Percentiles rank a stretch among this genome's conserved stretches.
phyloP scores from a whole-genome alignment of 2,888 invertebrate genomes.

The Netelia virgata region DNA sequence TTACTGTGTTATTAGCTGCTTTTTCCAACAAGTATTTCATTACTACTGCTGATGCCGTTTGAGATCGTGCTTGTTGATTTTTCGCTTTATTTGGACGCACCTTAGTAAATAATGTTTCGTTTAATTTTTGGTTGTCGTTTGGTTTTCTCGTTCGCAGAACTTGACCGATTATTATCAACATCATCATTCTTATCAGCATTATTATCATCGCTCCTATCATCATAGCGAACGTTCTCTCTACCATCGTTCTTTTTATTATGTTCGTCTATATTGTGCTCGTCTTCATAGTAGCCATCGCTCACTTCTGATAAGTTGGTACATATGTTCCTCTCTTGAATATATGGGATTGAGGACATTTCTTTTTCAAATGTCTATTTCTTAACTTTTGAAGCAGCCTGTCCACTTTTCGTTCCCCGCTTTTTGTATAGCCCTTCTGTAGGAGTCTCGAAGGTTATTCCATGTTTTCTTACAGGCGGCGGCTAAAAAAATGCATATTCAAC shows the following conservation, averaged over 20 bases:
- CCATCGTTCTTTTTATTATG: constrained; percentile 34
- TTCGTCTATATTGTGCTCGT: constrained; percentile 17
- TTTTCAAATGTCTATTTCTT: constrained; percentile 67
- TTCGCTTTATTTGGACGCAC: constrained; percentile 1
- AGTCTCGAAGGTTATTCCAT: constrained; percentile 49
- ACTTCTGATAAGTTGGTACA: constrained; percentile 31
- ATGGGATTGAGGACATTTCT: constrained; percentile 56
- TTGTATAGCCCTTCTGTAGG: constrained; percentile 40
- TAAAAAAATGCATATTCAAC: too few species aligned
- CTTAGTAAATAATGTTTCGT: background rate
- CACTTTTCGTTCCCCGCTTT: constrained; percentile 55
- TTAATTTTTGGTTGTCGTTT: constrained; percentile 25
- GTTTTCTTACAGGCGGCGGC: constrained; percentile 45
- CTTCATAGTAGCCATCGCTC: constrained; percentile 51
- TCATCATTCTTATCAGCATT: constrained; percentile 9
- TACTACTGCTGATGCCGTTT: constrained; percentile 33
- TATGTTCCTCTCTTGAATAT: constrained; percentile 56
- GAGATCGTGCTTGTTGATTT: background rate
- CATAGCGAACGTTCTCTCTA: background rate
- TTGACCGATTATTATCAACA: constrained; percentile 10
- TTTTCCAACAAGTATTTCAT: constrained; percentile 37
- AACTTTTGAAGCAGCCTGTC: constrained; percentile 52
- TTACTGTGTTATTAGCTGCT: background rate
- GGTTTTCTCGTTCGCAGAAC: constrained; percentile 29
- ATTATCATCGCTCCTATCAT: background rate